These are phyloP conservation scores for Syrista parreyssii DNA, from an alignment of 2,888 invertebrate genomes.

Conservation along the genomic window DNA sequence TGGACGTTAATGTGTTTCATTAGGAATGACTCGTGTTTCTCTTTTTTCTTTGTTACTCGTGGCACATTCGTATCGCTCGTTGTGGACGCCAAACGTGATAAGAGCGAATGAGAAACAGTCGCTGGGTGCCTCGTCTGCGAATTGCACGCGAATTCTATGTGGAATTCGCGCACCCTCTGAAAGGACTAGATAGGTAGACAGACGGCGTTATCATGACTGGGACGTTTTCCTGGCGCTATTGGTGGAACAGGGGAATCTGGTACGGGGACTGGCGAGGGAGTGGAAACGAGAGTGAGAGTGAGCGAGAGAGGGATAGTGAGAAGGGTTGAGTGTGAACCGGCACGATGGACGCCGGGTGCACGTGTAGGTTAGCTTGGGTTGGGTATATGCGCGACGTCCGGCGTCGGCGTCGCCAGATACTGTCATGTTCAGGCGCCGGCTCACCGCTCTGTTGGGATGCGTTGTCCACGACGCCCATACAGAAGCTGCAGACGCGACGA, in stretches of 20 bases:
- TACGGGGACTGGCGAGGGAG: not conserved
- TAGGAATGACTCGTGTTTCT: not conserved
- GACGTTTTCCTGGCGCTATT: not conserved
- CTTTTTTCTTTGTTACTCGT: not conserved
- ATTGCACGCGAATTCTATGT: not conserved
- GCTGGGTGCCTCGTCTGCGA: not conserved
- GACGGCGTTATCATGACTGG: not conserved
- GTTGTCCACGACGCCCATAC: not conserved
- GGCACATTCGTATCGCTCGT: not conserved
- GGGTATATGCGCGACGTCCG: constrained; percentile 28
- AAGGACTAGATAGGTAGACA: not conserved
- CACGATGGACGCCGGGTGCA: constrained; percentile 5
- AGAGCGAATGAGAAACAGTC: not conserved
- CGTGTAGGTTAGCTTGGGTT: not conserved
- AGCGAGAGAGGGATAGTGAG: constrained; percentile 14
- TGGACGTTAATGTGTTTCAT: not conserved
- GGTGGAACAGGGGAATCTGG: not conserved
- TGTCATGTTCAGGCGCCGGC: constrained; percentile 57
- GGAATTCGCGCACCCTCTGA: not conserved
- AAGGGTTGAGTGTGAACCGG: constrained; percentile 1
- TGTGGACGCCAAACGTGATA: not conserved
- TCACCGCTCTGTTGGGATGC: constrained; percentile 26
- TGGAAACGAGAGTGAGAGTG: constrained; percentile 22
- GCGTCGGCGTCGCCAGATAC: constrained; percentile 54
- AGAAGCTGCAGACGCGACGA: constrained; percentile 1